These are phyloP conservation scores for Auanema sp. DNA, from an alignment of 2,888 invertebrate species.

Conservation along the genomic window DNA sequence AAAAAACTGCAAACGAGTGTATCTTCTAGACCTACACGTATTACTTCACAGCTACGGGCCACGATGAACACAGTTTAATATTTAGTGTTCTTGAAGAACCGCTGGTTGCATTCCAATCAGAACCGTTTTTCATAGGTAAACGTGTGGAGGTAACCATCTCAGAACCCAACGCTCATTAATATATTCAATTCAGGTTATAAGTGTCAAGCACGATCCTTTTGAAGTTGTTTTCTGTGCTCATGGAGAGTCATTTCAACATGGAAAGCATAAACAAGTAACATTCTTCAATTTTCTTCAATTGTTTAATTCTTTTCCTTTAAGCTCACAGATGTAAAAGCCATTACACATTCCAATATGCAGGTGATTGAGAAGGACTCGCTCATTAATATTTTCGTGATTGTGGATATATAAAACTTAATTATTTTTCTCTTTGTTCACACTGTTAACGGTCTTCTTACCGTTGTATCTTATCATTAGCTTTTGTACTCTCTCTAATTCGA, in stretches of 20 bases:
- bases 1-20: neutral
- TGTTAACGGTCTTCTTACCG: neutral
- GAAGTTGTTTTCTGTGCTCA: constrained; percentile 46
- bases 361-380: constrained; percentile 70
- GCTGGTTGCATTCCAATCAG: constrained; percentile 83
- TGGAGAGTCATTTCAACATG: constrained; percentile 87
- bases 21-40: constrained; percentile 70
- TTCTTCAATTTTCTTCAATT: neutral
- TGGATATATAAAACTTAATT: constrained; percentile 78
- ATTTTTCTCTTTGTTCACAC: constrained; percentile 66
- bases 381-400: constrained; percentile 88
- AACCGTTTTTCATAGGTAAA: constrained; percentile 61
- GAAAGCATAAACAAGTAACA: constrained; percentile 74
- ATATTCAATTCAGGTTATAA: constrained; percentile 5
- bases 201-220: constrained; percentile 13
- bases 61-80: constrained; percentile 84
- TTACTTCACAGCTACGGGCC: constrained; percentile 82
- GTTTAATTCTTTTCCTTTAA: constrained; percentile 65
- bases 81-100: constrained; percentile 93
- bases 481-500: constrained; percentile 9
- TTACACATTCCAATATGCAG: constrained; percentile 99
- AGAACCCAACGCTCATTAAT: no score
- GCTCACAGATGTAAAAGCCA: constrained; percentile 96
- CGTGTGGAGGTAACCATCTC: constrained; percentile 54
- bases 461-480: constrained; percentile 5